Base-by-base conservation (phyloP, 2,113 vertebrate species). In the Pavo muticus region DNA sequence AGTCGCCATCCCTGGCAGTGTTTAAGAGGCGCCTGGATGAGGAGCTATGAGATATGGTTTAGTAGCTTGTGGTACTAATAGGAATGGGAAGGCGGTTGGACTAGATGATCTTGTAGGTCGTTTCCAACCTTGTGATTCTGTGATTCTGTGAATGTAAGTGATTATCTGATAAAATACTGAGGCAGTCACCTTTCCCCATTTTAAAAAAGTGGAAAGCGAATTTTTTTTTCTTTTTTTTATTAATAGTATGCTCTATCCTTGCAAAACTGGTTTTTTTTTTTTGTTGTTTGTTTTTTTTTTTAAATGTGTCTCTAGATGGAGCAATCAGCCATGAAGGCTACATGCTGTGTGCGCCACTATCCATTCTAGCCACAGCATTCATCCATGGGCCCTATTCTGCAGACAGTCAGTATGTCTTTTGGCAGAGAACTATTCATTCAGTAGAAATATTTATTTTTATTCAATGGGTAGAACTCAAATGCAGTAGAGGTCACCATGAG, bases 221-320 rank as follows among this genome's bases (percentile, higher is more conserved):
- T 56, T 64, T 25, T 42, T 40, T 7, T n/a, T 14, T 7, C 2
- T 32, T 6, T 29, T 42, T 20, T 50, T 45, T 39, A 45, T 59
- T 45, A 35, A 29, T 54, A 30, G 27, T 35, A 35, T 25, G 9
- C 8, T 54, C 14, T 29, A 17, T 45, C 14, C 47, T 45, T 65
- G 42, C 14, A 50, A 48, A 64, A 37, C 6, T 73, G 32, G 1
- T 1, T 2, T 2, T 17, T 29, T 57, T 2, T 16, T 29, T 57
- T 56, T 77, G 45, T 25, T 30, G 35, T 10, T 42, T 9, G 4
- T 4, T 30, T 8, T 29, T 42, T 19, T 44, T 1, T 1, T 1
- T 2, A 15, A 29, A 50, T 5, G 19, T 57, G 27, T 64, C 24
- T 70, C 30, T 48, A 59, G 29, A 50, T 45, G 14, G n/a, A 50